Base-by-base conservation (phyloP, 2,797 vertebrate species). In the Babyrousa celebensis region DNA sequence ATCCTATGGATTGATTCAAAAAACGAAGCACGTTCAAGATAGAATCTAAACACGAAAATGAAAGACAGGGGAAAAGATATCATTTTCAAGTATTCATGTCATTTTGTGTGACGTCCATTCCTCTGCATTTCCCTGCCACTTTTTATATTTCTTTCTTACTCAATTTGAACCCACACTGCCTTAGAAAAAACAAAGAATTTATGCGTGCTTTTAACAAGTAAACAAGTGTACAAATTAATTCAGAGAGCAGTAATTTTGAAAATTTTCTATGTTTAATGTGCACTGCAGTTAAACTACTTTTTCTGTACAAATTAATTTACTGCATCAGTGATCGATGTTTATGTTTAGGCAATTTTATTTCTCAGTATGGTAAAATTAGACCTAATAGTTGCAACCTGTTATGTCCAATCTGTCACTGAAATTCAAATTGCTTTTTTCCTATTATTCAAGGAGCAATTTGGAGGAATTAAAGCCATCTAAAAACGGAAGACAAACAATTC, bases 281-380 rank as follows among this genome's bases (percentile, higher is more conserved):
- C 98, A 98, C 97, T 98, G 98, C 98, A 98, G 98, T 98, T 99
- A 98, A 99, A 99, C 98, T 98, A 98, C 98, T 99, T 99, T 99
- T 99, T 98, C 98, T 99, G 98, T 99, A 99, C 98, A 99, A 99
- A 99, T 99, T 99, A 99, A 99, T 99, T 99, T 99, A 98, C 98
- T 99, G 99, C 99, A 99, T 99, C 99, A 99, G 98, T 99, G 98
- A 99, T 99, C 98, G 99, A 99, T 99, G 99, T 98, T 99, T 99
- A 99, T 99, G 98, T 99, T 99, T 98, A 99, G 98, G 98, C 99
- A 99, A 99, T 99, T 99, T 99, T 99, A 99, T 99, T 99, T 98
- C 98, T 99, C 98, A 99, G 98, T 99, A 98, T 99, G 98, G 98
- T 99, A 99, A 99, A 99, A 99, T 99, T 98, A 99, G 98, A 98